Evolutionary conservation across 1,140 invertebrate species (phyloP), one percentile per base, ranked within the genome.

Genomic region (Hycleus phaleratus): DNA sequence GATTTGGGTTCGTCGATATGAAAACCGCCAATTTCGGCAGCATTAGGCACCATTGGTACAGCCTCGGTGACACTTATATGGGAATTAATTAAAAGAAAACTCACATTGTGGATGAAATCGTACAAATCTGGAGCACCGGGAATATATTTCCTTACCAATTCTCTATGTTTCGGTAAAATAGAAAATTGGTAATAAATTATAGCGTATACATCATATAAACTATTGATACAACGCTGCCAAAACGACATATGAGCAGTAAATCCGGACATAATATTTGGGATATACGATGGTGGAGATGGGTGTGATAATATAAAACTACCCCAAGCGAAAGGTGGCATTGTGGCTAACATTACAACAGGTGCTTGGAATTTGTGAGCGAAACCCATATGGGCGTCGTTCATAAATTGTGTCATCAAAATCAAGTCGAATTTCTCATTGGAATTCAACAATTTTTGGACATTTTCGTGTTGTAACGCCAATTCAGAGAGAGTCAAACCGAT

Each of bases 371-470:
- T 62, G 40, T 75, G 53, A 3, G 72, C 72, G 32, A 79, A 53
- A n/a, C 70, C 73, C 6, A 71, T 43, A 9, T 74, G 54, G 1
- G 74, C 76, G 45, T 79, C 77, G 12, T 75, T 76, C 38, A 75
- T 68, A 49, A 79, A 78, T 7, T 71, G 65, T 40, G 76, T 72
- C 5, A 74, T 56, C 7, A 79, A 61, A 3, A 79, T 70, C 0
- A 77, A 39, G 68, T 79, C 78, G 56, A 70, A 79, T n/a, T 74
- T 70, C 59, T 77, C 72, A 4, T 67, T 58, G 0, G 65, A 63
- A 9, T 61, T 49, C 5, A 68, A 11, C 0, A 68, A 55, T 6
- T 58, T 40, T 58, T 62, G 64, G 2, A 68, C 64, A 18, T 64
- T 51, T 44, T 59, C 39, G 12, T 51, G 12, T 2, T 8, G 42